Conservation (phyloP, 2,113 vertebrate species). For the Girardinichthys multiradiatus region DNA sequence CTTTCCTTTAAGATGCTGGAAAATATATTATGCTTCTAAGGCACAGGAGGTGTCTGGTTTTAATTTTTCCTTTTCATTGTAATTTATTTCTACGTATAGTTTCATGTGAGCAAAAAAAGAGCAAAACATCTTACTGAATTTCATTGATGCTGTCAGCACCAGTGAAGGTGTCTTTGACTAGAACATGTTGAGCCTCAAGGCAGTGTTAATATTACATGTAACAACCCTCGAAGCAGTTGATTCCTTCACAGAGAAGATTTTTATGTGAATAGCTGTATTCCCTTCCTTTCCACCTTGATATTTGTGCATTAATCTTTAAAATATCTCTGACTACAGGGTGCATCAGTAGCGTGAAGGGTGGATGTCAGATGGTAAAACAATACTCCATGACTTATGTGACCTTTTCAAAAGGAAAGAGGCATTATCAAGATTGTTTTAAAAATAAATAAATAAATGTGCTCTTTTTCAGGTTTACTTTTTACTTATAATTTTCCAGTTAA, state of each 20-base stretch:
- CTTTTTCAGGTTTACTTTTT: too few relatives aligned
- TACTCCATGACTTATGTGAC: neutral
- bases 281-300: constrained; percentile 20
- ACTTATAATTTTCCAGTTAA: neutral
- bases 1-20: neutral
- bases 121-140: constrained; percentile 38
- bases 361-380: constrained; percentile 15
- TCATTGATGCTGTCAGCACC: constrained; percentile 35
- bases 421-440: neutral
- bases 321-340: neutral
- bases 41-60: neutral
- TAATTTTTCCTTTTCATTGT: constrained; percentile 10
- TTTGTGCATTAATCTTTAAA: constrained; percentile 19
- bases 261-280: constrained; percentile 21
- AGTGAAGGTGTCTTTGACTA: constrained; percentile 35
- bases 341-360: constrained; percentile 1
- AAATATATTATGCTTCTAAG: neutral
- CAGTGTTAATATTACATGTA: constrained; percentile 56
- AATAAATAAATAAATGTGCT: neutral
- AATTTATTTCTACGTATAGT: constrained; percentile 1
- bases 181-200: constrained; percentile 48
- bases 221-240: constrained; percentile 31
- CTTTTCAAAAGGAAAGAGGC: neutral
- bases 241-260: constrained; percentile 33
- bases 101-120: constrained; percentile 14